Conservation (phyloP, 2,113 vertebrate genomes). For the Oncorhynchus clarkii region DNA sequence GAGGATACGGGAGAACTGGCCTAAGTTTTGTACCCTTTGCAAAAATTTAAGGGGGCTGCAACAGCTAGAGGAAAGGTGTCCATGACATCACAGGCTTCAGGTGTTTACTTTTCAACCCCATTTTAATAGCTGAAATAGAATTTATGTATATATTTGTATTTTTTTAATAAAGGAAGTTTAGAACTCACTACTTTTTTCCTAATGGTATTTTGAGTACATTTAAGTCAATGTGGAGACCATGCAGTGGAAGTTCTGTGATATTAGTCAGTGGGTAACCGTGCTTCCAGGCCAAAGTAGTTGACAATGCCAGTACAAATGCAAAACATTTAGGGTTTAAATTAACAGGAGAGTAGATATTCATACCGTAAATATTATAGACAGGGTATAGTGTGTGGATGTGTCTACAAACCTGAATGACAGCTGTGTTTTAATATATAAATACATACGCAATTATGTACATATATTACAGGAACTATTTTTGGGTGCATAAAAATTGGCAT, state of each 20-base stretch:
- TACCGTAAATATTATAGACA: conserved; percentile 56
- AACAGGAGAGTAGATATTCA: conserved; percentile 50
- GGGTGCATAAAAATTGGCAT: conserved; percentile 40
- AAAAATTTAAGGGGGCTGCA: background rate
- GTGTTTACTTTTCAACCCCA: conserved; percentile 61
- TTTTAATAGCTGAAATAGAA: conserved; percentile 66
- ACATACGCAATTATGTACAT: conserved; percentile 44
- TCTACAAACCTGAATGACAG: conserved; percentile 45
- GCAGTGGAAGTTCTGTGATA: conserved; percentile 52
- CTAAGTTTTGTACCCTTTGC: conserved; percentile 15
- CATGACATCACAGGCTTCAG: conserved; percentile 53
- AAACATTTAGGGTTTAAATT: conserved; percentile 48
- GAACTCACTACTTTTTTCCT: conserved; percentile 65
- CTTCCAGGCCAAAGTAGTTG: conserved; percentile 61
- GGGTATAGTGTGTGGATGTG: conserved; percentile 57
- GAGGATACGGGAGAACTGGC: background rate
- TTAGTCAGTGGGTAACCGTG: conserved; percentile 56
- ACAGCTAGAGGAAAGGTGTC: conserved; percentile 40
- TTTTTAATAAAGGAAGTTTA: conserved; percentile 67
- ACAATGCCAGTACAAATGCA: conserved; percentile 53
- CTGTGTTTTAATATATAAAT: conserved; percentile 44
- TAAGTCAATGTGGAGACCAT: conserved; percentile 54
- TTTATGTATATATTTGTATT: conserved; percentile 66
- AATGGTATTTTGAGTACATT: conserved; percentile 65
- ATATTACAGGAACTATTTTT: conserved; percentile 45